Percentiles rank a stretch among this genome's conserved stretches.
These are phyloP conservation scores for Apis mellifera DNA, from an alignment of 1,140 invertebrate genomes.

Conservation along the genomic window Amel_HAv3.1 CM009946.2:4037001-4037500, in stretches of 20 bases:
- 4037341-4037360: conserved; percentile 66
- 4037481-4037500: background rate
- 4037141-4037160: conserved; percentile 55
- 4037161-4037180: conserved; percentile 69
- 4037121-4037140: conserved; percentile 39
- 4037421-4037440: too few species aligned
- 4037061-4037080: too few species aligned
- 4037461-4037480: background rate
- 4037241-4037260: conserved; percentile 19
- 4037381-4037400: conserved; percentile 63
- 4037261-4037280: conserved; percentile 42
- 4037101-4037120: conserved; percentile 15
- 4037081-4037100: conserved; percentile 19
- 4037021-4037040: conserved; percentile 44
- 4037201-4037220: conserved; percentile 66
- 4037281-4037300: conserved; percentile 59
- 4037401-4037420: too few species aligned
- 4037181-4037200: conserved; percentile 79
- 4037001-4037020: conserved; percentile 68
- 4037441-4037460: too few species aligned
- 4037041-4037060: too few species aligned
- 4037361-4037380: conserved; percentile 76
- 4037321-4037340: conserved; percentile 62
- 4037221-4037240: conserved; percentile 42
- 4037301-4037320: conserved; percentile 77